These are phyloP conservation scores for Camponotus floridanus DNA, from an alignment of 1,140 invertebrate genomes.

Conservation along the genomic window DNA sequence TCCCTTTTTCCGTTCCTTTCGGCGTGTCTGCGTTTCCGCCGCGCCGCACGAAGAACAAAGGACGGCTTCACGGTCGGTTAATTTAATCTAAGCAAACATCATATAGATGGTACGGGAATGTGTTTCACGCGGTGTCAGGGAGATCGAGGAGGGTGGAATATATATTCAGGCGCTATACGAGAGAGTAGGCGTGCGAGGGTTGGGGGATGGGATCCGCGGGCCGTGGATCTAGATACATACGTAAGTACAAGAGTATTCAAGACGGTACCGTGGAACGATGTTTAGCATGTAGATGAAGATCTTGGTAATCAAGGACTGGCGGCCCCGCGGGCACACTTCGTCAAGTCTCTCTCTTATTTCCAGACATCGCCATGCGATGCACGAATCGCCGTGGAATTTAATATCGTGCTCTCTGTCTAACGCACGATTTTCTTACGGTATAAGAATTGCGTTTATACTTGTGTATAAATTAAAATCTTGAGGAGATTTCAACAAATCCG, in stretches of 20 bases:
- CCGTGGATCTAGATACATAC: constrained; percentile 84
- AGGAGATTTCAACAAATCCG: neutral
- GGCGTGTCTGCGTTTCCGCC: constrained; percentile 29
- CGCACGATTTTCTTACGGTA: neutral
- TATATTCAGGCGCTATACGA: constrained; percentile 81
- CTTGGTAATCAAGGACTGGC: constrained; percentile 85
- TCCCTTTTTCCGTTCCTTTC: constrained; percentile 61
- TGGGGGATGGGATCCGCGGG: constrained; percentile 21
- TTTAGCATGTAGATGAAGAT: constrained; percentile 87
- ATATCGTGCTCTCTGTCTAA: constrained; percentile 27
- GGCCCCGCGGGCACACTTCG: constrained; percentile 83
- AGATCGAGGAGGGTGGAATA: constrained; percentile 74
- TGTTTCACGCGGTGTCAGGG: constrained; percentile 74
- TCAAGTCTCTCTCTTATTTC: constrained; percentile 84
- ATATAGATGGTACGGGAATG: constrained; percentile 81
- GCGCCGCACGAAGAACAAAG: constrained; percentile 77
- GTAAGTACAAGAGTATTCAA: constrained; percentile 85
- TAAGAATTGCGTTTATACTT: neutral
- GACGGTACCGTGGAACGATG: constrained; percentile 82
- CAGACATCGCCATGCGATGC: constrained; percentile 64
- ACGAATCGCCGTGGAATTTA: constrained; percentile 64
- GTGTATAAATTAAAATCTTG: neutral
- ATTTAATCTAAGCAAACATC: constrained; percentile 86
- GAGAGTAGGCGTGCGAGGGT: no score
- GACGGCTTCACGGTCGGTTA: constrained; percentile 82